These are phyloP conservation scores for Brachyhypopomus gauderio DNA, from an alignment of 2,113 vertebrate species.

Conservation along the genomic window DNA sequence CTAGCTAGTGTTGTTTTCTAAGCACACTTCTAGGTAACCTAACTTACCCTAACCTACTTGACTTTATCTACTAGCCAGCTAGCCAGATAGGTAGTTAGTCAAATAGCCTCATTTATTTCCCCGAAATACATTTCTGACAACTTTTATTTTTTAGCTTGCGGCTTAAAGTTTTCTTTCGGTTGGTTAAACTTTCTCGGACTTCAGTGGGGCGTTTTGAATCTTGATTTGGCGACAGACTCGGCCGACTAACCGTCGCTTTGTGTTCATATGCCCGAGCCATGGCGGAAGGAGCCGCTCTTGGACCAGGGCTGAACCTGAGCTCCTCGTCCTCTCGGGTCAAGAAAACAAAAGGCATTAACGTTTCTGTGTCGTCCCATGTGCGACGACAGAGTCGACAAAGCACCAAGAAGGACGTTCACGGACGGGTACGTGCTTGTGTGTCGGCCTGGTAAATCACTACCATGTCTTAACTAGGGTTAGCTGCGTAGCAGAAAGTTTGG, in stretches of 20 bases:
- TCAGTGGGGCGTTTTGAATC: neutral
- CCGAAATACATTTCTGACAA: no score
- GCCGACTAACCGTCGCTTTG: neutral
- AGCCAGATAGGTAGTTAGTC: no score
- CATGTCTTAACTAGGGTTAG: neutral
- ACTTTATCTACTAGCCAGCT: no score
- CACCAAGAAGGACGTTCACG: conserved; percentile 49
- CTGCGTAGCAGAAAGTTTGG: neutral
- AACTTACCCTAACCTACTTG: no score
- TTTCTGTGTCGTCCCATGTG: neutral
- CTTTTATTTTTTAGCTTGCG: no score
- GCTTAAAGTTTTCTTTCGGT: no score
- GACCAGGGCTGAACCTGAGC: conserved; percentile 29
- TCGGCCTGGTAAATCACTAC: neutral
- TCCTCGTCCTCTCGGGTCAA: conserved; percentile 43
- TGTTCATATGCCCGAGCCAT: conserved; percentile 32
- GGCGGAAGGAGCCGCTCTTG: conserved; percentile 52
- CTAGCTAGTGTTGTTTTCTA: no score
- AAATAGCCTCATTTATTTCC: no score
- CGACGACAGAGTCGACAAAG: conserved; percentile 55
- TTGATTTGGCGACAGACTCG: neutral
- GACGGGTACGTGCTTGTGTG: conserved; percentile 42
- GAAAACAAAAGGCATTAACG: conserved; percentile 43
- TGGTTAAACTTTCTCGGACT: neutral
- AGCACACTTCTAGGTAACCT: no score